phyloP scores from a whole-genome alignment of 2,113 vertebrate species.

The Lontra canadensis region DNA sequence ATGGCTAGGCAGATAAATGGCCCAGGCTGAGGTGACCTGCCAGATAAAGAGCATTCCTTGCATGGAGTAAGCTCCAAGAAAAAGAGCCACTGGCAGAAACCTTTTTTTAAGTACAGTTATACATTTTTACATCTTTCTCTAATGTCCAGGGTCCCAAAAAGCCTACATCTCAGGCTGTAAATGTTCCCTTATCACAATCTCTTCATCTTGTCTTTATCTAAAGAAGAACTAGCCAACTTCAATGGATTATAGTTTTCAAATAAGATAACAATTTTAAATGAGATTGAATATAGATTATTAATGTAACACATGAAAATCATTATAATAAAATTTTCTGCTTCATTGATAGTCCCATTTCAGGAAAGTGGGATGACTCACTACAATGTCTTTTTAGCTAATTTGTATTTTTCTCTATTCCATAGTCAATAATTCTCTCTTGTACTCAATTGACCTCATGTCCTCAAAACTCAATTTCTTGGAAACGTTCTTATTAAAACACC shows the following conservation, averaged over 20 bases:
- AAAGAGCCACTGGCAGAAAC: neutral
- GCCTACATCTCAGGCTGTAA: neutral
- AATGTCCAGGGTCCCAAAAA: neutral
- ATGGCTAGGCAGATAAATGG: neutral
- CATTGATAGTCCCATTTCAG: neutral
- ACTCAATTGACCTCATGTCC: neutral
- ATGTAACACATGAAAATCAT: neutral
- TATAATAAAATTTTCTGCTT: neutral
- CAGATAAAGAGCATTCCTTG: neutral
- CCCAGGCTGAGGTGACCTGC: neutral
- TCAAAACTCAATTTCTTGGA: constrained; percentile 1
- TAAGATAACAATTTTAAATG: neutral
- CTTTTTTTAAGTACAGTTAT: too few relatives aligned
- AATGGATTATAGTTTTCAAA: neutral
- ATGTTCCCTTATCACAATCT: neutral
- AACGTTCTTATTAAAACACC: constrained; percentile 24
- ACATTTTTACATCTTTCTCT: neutral
- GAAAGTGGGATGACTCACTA: neutral
- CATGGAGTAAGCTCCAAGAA: neutral
- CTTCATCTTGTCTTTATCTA: neutral
- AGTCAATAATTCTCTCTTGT: neutral
- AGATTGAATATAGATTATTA: neutral
- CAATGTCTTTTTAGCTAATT: neutral
- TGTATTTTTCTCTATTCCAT: constrained; percentile 13
- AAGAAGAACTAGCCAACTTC: neutral